Evolutionary conservation across 64 coral and sea anemone genomes (phyloP).

Genomic region (Astreopora myriophthalma): DNA sequence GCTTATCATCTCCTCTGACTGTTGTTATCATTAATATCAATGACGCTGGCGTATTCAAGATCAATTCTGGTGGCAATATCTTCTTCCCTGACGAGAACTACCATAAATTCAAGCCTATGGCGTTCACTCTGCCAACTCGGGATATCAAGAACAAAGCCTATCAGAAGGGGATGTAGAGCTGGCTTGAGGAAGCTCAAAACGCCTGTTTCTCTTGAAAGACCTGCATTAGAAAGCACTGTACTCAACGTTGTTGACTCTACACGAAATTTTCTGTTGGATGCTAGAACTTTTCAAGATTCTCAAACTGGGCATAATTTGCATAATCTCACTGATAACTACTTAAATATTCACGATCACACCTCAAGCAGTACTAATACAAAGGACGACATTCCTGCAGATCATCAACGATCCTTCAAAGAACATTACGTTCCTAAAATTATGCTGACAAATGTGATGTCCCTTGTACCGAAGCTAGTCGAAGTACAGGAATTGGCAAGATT

Average conservation of each 20-base stretch:
- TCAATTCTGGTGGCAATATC: background rate
- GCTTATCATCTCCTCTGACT: background rate
- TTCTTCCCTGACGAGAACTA: background rate
- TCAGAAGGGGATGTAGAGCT: background rate
- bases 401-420: background rate
- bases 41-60: background rate
- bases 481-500: no score
- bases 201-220: background rate
- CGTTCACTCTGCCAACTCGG: background rate
- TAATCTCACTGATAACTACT: conserved; percentile 3
- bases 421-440: conserved; percentile 42
- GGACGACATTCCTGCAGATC: background rate
- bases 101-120: background rate
- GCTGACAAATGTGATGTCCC: conserved; percentile 41
- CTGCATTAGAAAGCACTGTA: background rate
- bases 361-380: background rate
- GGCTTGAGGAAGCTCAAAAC: background rate
- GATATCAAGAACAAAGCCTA: background rate
- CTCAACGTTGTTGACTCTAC: no score
- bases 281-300: no score
- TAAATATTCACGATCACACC: conserved; percentile 56
- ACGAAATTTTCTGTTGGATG: no score
- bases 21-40: background rate
- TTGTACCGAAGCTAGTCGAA: no score
- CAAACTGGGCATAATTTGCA: conserved; percentile 13